Percentiles rank a stretch among this genome's conserved stretches.
Conservation (phyloP, 2,797 vertebrate species). For the Neosalanx taihuensis region DNA sequence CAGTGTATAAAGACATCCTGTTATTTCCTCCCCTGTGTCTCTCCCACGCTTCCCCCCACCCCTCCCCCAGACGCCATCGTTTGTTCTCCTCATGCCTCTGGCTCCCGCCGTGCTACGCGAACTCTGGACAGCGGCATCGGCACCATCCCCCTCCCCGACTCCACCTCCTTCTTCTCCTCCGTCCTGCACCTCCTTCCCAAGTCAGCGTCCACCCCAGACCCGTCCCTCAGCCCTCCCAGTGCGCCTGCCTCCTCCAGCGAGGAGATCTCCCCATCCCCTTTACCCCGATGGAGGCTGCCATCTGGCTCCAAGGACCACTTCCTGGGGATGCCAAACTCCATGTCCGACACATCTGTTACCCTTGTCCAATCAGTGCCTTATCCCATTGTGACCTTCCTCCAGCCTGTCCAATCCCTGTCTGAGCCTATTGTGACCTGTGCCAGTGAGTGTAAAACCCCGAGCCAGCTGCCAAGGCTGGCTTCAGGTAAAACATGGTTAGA, state of each 20-base stretch:
- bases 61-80: slow-evolving; percentile 37
- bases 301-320: slow-evolving; percentile 59
- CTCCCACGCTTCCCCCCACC: background rate
- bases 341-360: slow-evolving; percentile 64
- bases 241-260: slow-evolving; percentile 62
- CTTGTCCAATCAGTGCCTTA: slow-evolving; percentile 82
- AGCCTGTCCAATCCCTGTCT: slow-evolving; percentile 74
- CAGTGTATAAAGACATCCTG: slow-evolving; percentile 29
- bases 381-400: slow-evolving; percentile 71
- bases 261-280: slow-evolving; percentile 60
- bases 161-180: slow-evolving; percentile 73
- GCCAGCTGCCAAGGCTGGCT: slow-evolving; percentile 74
- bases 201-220: slow-evolving; percentile 69
- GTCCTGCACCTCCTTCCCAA: slow-evolving; percentile 74
- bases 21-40: slow-evolving; percentile 35
- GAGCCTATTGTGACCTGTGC: slow-evolving; percentile 74
- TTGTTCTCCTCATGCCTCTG: slow-evolving; percentile 73
- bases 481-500: slow-evolving; percentile 75
- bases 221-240: slow-evolving; percentile 61
- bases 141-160: slow-evolving; percentile 86
- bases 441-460: slow-evolving; percentile 70
- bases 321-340: slow-evolving; percentile 71
- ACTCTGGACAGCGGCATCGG: slow-evolving; percentile 91
- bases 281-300: slow-evolving; percentile 69
- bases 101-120: slow-evolving; percentile 87